These are phyloP conservation scores for Lagorchestes hirsutus DNA, from an alignment of 2,797 vertebrate species.

Conservation along the genomic window DNA sequence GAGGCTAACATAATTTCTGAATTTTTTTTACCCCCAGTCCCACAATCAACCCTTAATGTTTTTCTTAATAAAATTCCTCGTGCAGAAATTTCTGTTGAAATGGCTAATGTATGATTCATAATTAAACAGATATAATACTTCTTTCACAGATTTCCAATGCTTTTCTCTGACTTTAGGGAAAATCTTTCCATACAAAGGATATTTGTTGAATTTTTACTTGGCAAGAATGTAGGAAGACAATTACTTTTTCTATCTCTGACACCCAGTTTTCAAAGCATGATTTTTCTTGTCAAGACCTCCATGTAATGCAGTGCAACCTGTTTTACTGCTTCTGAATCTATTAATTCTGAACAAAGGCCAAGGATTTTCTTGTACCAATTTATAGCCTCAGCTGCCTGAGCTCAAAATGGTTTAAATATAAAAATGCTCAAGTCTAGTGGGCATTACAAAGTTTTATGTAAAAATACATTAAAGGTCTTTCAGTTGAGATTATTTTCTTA, in stretches of 20 bases:
- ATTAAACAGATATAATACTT: slow-evolving; percentile 66
- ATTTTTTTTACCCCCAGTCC: slow-evolving; percentile 15
- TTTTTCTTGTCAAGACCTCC: slow-evolving; percentile 57
- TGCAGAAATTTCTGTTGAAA: slow-evolving; percentile 67
- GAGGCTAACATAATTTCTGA: not conserved
- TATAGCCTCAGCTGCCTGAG: slow-evolving; percentile 27
- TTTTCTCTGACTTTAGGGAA: slow-evolving; percentile 54
- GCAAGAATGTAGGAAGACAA: slow-evolving; percentile 47
- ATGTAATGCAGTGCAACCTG: slow-evolving; percentile 14
- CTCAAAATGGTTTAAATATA: slow-evolving; percentile 60
- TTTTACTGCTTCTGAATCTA: slow-evolving; percentile 51
- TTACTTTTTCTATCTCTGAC: slow-evolving; percentile 53
- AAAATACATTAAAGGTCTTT: slow-evolving; percentile 22
- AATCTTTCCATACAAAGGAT: slow-evolving; percentile 57
- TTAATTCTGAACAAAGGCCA: slow-evolving; percentile 55
- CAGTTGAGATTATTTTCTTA: slow-evolving; percentile 41
- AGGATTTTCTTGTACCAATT: slow-evolving; percentile 61
- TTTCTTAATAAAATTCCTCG: slow-evolving; percentile 47
- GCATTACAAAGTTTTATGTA: slow-evolving; percentile 45
- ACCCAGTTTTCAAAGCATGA: slow-evolving; percentile 53
- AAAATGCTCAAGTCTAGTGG: slow-evolving; percentile 57
- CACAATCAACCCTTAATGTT: not conserved
- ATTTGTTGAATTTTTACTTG: slow-evolving; percentile 52
- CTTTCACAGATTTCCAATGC: slow-evolving; percentile 44
- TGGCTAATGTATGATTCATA: slow-evolving; percentile 26